Evolutionary conservation across 2,888 invertebrate genomes (phyloP), one percentile per base, ranked within the genome.

Genomic region (Piscicola geometra): DNA sequence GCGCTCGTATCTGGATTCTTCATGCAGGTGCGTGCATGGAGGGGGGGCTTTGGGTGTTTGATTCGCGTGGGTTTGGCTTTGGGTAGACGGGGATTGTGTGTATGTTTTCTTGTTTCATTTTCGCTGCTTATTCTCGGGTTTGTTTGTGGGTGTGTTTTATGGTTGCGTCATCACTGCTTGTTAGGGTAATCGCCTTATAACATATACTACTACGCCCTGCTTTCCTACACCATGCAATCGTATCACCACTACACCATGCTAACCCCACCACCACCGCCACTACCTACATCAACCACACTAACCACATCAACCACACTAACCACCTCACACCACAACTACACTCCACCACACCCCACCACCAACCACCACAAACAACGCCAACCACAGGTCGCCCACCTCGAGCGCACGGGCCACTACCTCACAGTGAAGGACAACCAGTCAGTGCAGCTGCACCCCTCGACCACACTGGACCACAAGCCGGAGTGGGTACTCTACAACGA

Each of bases 401-500:
- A 99, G 85, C 89, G 97, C 75, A 97, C 94, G 0, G 99, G 99
- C 0, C 96, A 98, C 87, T 99, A 99, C 86, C 88, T 98, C 79
- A 99, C 99, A 1, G 95, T 98, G 79, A 99, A 99, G 86, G 99
- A 99, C 88, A 98, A 98, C 88, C 99, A 99, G 88, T 91, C 94
- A 78, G 99, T 99, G 0, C 98, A 98, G 86, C 89, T 99, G 64
- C 99, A 99, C 88, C 99, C 99, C 0, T 97, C 97, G 80, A 98
- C 98, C 12, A 98, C 97, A 84, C 89, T 99, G 76, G 98, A 98
- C 87, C 99, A 99, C 87, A 99, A 99, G 86, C 99, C 99, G 0
- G 99, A 99, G 87, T 99, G 99, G 99, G 98, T 98, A 60, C 91
- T 99, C 77, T 99, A 99, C 88, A 98, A 99, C 87, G 99, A 99